Evolutionary conservation across 1,140 invertebrate genomes (phyloP).

Genomic region (Eriocheir sinensis): DNA sequence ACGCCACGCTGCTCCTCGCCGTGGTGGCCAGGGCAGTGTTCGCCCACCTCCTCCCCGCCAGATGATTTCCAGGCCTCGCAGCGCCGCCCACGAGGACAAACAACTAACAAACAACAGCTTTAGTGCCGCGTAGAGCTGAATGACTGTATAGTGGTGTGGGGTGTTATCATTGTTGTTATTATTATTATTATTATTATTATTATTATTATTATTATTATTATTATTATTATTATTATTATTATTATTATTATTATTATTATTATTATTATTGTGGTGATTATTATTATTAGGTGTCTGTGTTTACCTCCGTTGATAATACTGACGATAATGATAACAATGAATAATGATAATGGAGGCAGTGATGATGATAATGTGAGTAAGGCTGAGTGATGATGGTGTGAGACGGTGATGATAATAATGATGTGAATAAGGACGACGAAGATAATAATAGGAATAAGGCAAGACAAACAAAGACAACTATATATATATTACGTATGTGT

Average conservation of each 20-base stretch:
- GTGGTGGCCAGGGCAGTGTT: neutral
- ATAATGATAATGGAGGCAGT: too few relatives aligned
- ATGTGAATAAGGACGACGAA: too few relatives aligned
- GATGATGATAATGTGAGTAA: too few relatives aligned
- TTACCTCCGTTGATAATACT: too few relatives aligned
- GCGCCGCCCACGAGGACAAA: neutral
- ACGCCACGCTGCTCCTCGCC: neutral
- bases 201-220: neutral
- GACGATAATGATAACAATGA: neutral
- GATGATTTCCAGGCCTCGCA: neutral
- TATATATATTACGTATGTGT: too few relatives aligned
- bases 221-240: neutral
- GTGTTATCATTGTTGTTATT: neutral
- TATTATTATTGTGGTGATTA: neutral
- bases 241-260: neutral
- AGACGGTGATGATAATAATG: too few relatives aligned
- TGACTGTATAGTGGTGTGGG: too few relatives aligned
- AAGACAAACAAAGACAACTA: too few relatives aligned
- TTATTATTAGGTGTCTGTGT: too few relatives aligned
- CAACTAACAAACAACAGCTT: neutral
- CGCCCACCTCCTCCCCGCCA: neutral
- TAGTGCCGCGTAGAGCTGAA: neutral
- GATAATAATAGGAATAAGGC: too few relatives aligned
- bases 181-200: neutral
- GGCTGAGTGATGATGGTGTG: too few relatives aligned